Conservation (phyloP, 2,113 vertebrate genomes). For the Tragelaphus imberbis region DNA sequence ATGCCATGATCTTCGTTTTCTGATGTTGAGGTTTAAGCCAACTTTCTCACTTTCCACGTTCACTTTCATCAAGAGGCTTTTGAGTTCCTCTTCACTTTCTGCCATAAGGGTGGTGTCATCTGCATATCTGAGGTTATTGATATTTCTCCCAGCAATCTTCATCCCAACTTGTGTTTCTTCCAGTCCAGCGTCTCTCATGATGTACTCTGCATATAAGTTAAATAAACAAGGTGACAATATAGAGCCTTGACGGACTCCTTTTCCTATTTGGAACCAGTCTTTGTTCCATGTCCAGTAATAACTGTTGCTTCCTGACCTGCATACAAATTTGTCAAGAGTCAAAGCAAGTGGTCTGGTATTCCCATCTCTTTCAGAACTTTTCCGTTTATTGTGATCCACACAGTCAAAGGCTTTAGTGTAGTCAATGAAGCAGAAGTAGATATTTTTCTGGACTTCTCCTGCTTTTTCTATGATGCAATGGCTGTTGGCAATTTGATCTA, state of each 20-base stretch:
- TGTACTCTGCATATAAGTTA: background rate
- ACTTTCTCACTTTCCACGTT: no score
- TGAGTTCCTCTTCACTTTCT: no score
- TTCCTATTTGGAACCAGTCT: background rate
- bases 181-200: no score
- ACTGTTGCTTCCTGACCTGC: background rate
- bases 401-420: background rate
- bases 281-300: background rate
- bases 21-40: no score
- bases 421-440: background rate
- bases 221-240: background rate
- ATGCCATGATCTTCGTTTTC: no score
- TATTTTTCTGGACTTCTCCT: background rate
- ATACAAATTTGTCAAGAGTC: background rate
- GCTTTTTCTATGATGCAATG: background rate
- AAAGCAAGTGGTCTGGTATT: background rate
- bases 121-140: no score
- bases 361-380: background rate
- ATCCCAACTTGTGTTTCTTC: background rate
- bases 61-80: no score
- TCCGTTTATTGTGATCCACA: background rate
- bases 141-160: no score
- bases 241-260: accelerated
- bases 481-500: background rate
- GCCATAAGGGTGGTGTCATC: no score